These are phyloP conservation scores for Poecile montanus DNA, from an alignment of 2,797 vertebrate genomes.

Conservation along the genomic window DNA sequence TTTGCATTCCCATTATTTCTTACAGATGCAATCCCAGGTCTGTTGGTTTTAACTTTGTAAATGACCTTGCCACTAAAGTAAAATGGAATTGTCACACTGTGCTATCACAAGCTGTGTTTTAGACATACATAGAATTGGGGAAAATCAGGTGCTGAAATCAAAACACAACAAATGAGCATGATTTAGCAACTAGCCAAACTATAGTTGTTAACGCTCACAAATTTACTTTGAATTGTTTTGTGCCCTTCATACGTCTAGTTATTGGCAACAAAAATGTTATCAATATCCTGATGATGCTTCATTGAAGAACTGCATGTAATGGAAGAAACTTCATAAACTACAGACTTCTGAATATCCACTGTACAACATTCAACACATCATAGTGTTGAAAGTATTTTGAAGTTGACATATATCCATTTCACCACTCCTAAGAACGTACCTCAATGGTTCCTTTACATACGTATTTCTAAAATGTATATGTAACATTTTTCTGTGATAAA, in stretches of 20 bases:
- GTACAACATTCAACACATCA: not conserved
- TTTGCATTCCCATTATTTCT: not conserved
- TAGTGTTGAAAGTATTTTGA: not conserved
- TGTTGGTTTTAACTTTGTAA: not conserved
- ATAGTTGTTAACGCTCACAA: not conserved
- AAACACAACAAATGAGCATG: not conserved
- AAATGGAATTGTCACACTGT: not conserved
- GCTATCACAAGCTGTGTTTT: not conserved
- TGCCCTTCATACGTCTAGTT: not conserved
- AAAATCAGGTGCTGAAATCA: slow-evolving; percentile 1
- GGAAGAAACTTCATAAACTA: not conserved
- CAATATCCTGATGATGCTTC: not conserved
- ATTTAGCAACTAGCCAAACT: not conserved
- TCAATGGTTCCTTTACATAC: not conserved
- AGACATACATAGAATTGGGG: not conserved
- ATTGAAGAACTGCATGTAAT: not conserved
- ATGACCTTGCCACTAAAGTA: not conserved
- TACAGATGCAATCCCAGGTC: not conserved
- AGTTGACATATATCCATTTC: not conserved
- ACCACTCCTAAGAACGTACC: not conserved
- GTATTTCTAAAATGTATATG: not conserved
- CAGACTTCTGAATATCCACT: not conserved
- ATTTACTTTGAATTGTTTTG: not conserved
- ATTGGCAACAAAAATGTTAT: not conserved
- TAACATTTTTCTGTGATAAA: not conserved